Evolutionary conservation across 1,140 invertebrate species (phyloP).

Genomic region (Drosophila fuyamai): DNA sequence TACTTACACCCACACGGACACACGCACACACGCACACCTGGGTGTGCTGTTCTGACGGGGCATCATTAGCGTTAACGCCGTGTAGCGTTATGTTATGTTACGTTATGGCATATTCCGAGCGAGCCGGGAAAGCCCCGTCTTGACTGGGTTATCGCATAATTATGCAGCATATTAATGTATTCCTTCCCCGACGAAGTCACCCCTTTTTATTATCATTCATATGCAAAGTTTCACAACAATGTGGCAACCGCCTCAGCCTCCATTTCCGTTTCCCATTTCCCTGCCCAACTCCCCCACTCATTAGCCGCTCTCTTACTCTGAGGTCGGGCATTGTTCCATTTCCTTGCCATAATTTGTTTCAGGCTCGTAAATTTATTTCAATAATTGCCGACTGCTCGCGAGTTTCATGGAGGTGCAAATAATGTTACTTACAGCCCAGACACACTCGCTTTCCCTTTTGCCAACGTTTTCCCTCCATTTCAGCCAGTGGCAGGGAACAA

Average conservation of each 20-base stretch:
- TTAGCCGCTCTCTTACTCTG: slow-evolving; percentile 46
- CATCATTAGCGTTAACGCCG: slow-evolving; percentile 82
- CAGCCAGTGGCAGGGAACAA: slow-evolving; percentile 21
- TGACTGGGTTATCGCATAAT: slow-evolving; percentile 73
- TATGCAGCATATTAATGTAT: slow-evolving; percentile 81
- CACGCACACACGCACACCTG: slow-evolving; percentile 42
- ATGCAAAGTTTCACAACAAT: slow-evolving; percentile 69
- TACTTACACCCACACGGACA: slow-evolving; percentile 51
- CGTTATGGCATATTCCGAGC: slow-evolving; percentile 47
- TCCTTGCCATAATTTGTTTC: slow-evolving; percentile 55
- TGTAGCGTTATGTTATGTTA: slow-evolving; percentile 81
- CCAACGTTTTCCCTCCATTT: slow-evolving; percentile 4
- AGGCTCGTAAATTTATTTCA: slow-evolving; percentile 64
- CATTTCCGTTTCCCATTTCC: slow-evolving; percentile 7
- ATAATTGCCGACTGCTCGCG: slow-evolving; percentile 57
- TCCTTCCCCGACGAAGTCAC: slow-evolving; percentile 31
- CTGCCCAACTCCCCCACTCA: slow-evolving; percentile 44
- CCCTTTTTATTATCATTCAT: slow-evolving; percentile 61
- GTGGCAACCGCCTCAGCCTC: slow-evolving; percentile 27
- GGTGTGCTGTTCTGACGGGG: slow-evolving; percentile 32
- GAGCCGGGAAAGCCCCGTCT: not conserved
- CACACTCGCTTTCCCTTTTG: slow-evolving; percentile 41
- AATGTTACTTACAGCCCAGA: slow-evolving; percentile 49
- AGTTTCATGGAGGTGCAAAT: slow-evolving; percentile 55
- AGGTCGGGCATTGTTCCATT: slow-evolving; percentile 40